A percentile compares a stretch with the other conserved stretches of the same genome.
Conservation (phyloP, 1,140 invertebrate genomes). For the Ephestia elutella region DNA sequence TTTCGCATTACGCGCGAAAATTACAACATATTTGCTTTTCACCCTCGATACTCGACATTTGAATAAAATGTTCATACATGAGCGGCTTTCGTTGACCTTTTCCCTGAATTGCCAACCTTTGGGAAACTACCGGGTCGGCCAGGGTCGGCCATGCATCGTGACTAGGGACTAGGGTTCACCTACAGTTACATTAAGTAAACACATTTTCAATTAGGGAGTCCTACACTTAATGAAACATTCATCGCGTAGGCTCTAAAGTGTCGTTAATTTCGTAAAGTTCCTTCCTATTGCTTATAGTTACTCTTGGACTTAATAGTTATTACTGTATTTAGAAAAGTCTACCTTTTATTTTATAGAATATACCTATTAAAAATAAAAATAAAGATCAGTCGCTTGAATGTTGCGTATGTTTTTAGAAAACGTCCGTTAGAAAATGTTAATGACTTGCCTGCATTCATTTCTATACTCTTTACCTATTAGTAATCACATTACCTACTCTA, state of each 20-base stretch:
- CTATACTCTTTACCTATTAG: too few species aligned
- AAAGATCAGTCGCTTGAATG: too few species aligned
- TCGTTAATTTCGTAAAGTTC: too few species aligned
- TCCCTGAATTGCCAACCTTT: constrained; percentile 26
- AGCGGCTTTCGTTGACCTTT: constrained; percentile 32
- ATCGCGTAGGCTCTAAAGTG: neutral
- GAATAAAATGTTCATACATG: constrained; percentile 20
- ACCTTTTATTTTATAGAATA: too few species aligned
- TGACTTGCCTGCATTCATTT: too few species aligned
- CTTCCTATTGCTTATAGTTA: too few species aligned
- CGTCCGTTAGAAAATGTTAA: too few species aligned
- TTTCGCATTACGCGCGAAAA: neutral
- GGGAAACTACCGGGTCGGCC: constrained; percentile 20
- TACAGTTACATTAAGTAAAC: neutral
- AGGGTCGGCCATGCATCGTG: constrained; percentile 8
- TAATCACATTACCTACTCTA: too few species aligned
- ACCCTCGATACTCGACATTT: constrained; percentile 9
- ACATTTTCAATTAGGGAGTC: neutral
- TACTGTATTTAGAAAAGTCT: too few species aligned
- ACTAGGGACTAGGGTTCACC: neutral
- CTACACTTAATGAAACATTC: neutral
- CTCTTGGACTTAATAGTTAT: too few species aligned
- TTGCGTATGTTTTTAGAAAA: too few species aligned
- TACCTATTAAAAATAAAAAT: too few species aligned
- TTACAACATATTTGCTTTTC: constrained; percentile 1